phyloP scores from a whole-genome alignment of 1,140 invertebrate species.

The Drosophila murphyi region DNA sequence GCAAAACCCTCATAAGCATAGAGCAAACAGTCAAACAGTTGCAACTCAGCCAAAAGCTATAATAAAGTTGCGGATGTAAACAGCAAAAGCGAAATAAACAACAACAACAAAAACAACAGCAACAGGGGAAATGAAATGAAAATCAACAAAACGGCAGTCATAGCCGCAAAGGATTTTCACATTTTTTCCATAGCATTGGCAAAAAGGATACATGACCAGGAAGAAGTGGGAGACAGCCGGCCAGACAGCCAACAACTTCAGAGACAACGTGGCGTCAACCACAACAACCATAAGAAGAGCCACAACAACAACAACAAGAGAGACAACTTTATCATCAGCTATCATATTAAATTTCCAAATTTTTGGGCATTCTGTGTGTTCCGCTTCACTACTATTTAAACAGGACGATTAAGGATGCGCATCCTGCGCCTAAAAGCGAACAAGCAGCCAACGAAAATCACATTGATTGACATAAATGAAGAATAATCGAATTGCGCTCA shows the following conservation, averaged over 20 bases:
- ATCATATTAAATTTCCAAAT: slow-evolving; percentile 72
- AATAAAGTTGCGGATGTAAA: slow-evolving; percentile 81
- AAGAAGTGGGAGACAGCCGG: slow-evolving; percentile 46
- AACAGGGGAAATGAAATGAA: slow-evolving; percentile 74
- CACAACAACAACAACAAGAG: slow-evolving; percentile 24
- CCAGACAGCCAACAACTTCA: slow-evolving; percentile 50
- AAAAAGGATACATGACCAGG: slow-evolving; percentile 58
- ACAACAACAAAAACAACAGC: slow-evolving; percentile 27
- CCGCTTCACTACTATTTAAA: slow-evolving; percentile 70
- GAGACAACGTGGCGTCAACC: slow-evolving; percentile 65
- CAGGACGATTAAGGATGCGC: slow-evolving; percentile 46
- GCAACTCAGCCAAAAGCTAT: slow-evolving; percentile 80
- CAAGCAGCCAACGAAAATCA: slow-evolving; percentile 47
- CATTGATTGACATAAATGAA: slow-evolving; percentile 83
- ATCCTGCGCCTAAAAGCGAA: slow-evolving; percentile 39
- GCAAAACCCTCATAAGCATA: slow-evolving; percentile 74
- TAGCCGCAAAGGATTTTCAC: slow-evolving; percentile 67
- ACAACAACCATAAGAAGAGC: slow-evolving; percentile 11
- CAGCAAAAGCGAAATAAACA: slow-evolving; percentile 72
- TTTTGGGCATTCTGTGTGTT: slow-evolving; percentile 16
- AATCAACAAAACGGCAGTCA: slow-evolving; percentile 65
- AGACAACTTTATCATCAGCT: slow-evolving; percentile 3
- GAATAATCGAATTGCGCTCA: slow-evolving; percentile 83
- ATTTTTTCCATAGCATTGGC: slow-evolving; percentile 12
- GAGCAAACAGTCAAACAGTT: slow-evolving; percentile 75